Conservation (phyloP, 2,113 vertebrate genomes). For the Tangachromis dhanisi region DNA sequence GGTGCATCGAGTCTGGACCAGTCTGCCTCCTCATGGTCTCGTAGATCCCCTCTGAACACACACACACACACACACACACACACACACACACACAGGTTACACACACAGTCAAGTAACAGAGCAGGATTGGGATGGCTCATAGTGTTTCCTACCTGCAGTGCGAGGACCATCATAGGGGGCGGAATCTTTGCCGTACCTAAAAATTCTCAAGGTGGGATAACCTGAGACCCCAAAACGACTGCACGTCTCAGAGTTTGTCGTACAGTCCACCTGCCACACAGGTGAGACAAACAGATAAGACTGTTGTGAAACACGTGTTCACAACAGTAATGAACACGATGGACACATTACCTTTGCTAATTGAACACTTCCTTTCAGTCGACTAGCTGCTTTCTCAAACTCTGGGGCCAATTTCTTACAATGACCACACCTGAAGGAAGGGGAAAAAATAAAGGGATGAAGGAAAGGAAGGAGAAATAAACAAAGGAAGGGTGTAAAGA, state of each 20-base stretch:
- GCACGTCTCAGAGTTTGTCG: slow-evolving; percentile 49
- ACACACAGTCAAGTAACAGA: not conserved
- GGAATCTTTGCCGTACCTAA: slow-evolving; percentile 62
- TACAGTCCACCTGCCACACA: slow-evolving; percentile 69
- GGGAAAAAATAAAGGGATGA: not conserved
- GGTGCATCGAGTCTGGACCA: slow-evolving; percentile 61
- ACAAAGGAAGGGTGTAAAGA: not conserved
- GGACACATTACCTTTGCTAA: slow-evolving; percentile 61
- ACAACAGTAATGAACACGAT: not conserved
- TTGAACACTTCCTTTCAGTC: slow-evolving; percentile 60
- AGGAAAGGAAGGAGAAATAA: not conserved
- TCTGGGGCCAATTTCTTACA: slow-evolving; percentile 72
- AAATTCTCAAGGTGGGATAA: slow-evolving; percentile 73
- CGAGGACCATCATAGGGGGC: slow-evolving; percentile 67
- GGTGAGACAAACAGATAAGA: not conserved
- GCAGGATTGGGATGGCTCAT: not conserved
- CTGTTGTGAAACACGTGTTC: not conserved
- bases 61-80: not conserved
- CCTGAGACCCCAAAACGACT: slow-evolving; percentile 57
- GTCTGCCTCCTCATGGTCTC: slow-evolving; percentile 71
- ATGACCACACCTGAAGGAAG: slow-evolving; percentile 66
- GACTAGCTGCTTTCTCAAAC: slow-evolving; percentile 66
- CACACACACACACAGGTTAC: not conserved
- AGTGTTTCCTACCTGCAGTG: slow-evolving; percentile 49
- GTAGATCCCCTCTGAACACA: slow-evolving; percentile 62